Evolutionary conservation across 2,113 vertebrate genomes (phyloP), one percentile per base, ranked within the genome.

Genomic region (Okapia johnstoni): DNA sequence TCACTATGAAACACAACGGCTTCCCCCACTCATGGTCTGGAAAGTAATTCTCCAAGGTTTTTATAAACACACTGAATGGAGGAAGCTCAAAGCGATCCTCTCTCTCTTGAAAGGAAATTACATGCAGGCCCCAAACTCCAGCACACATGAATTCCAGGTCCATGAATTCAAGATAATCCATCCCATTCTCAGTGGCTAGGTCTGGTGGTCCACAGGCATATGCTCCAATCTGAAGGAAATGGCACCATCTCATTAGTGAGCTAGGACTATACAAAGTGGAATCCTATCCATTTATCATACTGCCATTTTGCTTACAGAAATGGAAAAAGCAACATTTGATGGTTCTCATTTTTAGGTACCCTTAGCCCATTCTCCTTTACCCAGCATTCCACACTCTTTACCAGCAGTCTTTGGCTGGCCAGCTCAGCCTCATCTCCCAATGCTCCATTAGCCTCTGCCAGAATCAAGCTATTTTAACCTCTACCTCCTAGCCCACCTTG

Each of bases 21-120:
- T 95, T 90, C 33, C 57, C 63, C 73, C 83, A 90, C 30, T 84
- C 85, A 70, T 58, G 61, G 46, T 90, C 95, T 97, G 96, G 97
- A 97, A 98, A 96, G 93, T 91, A 95, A 97, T 96, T 96, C 93
- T 94, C 63, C 8, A 36, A 52, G 40, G 94, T 66, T 97, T 90
- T 96, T 96, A 95, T 97, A 97, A 97, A 96, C 97, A 97, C 84
- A 30, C 96, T 84, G 36, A 97, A 70, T 63, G 40, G 70, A 70
- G 6, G 54, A 96, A 40, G 66, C 76, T 96, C 60, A 80, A 89
- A 95, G 52, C 0, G 6, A 85, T 93, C 40, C 13, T 52, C n/a
- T 52, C 30, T 36, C 15, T 76, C 66, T 90, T 76, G 84, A 83
- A 88, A 93, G 33, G 63, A 97, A 98, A 97, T 96, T 96, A 88